A percentile compares a stretch with the other conserved stretches of the same genome.
phyloP scores from a whole-genome alignment of 2,888 invertebrate genomes.

The Dromius quadrimaculatus region DNA sequence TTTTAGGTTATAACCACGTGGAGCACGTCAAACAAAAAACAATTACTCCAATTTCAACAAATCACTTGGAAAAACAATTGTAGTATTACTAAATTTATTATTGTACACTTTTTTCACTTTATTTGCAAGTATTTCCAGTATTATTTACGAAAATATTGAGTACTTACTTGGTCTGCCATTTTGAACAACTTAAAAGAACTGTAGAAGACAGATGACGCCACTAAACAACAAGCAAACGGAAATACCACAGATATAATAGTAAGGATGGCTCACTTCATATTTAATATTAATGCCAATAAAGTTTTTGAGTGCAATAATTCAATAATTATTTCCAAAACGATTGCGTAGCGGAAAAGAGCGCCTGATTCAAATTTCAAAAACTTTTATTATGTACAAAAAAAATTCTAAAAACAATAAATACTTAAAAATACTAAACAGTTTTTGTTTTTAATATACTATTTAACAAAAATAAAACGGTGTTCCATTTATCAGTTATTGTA shows the following conservation, averaged over 20 bases:
- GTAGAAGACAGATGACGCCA: constrained; percentile 38
- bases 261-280: neutral
- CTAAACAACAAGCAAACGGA: constrained; percentile 10
- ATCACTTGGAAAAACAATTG: neutral
- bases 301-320: too few relatives aligned
- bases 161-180: constrained; percentile 86
- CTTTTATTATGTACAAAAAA: neutral
- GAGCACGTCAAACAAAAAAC: constrained; percentile 32
- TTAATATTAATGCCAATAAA: too few relatives aligned
- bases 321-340: too few relatives aligned
- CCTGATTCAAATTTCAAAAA: constrained; percentile 4
- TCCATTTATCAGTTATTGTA: constrained; percentile 58
- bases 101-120: constrained; percentile 32
- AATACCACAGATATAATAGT: neutral
- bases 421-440: constrained; percentile 14
- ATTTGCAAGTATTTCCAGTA: constrained; percentile 47
- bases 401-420: constrained; percentile 6
- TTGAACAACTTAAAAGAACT: constrained; percentile 73
- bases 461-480: constrained; percentile 57
- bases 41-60: constrained; percentile 8
- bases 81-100: neutral
- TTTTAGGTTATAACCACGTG: constrained; percentile 57
- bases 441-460: constrained; percentile 55
- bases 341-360: neutral
- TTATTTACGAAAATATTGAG: constrained; percentile 53